Conservation (phyloP, 2,888 invertebrate genomes). For the Caenorhabditis doughertyi region DNA sequence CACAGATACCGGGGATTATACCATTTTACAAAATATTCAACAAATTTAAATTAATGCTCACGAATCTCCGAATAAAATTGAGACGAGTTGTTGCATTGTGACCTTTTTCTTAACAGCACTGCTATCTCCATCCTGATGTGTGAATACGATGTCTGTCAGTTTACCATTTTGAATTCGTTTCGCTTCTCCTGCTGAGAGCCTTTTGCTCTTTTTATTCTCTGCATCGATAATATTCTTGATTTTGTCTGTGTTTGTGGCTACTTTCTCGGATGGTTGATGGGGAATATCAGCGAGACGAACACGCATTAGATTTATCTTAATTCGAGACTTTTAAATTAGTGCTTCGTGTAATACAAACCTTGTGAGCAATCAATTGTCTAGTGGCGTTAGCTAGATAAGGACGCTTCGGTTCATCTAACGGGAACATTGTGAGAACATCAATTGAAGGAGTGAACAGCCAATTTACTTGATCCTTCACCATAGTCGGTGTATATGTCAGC, state of each 20-base stretch:
- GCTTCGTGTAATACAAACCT: conserved; percentile 28
- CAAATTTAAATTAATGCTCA: not conserved
- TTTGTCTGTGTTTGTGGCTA: conserved; percentile 47
- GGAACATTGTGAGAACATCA: conserved; percentile 86
- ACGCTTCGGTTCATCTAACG: conserved; percentile 68
- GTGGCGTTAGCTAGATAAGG: conserved; percentile 86
- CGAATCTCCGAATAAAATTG: conserved; percentile 44
- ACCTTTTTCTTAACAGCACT: conserved; percentile 70
- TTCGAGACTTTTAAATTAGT: not conserved
- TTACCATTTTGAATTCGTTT: conserved; percentile 38
- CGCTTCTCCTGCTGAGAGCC: conserved; percentile 53
- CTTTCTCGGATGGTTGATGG: not conserved
- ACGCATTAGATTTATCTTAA: conserved; percentile 53
- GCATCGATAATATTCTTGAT: conserved; percentile 58
- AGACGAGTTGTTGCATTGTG: conserved; percentile 50
- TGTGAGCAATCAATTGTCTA: conserved; percentile 88
- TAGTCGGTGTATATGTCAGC: conserved; percentile 59
- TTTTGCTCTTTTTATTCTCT: conserved; percentile 36
- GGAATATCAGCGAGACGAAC: conserved; percentile 32
- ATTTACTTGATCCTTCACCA: conserved; percentile 66
- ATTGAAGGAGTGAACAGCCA: conserved; percentile 89
- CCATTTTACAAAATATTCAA: conserved; percentile 12
- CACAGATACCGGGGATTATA: not conserved
- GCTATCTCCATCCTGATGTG: conserved; percentile 58
- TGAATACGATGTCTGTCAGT: conserved; percentile 43